Evolutionary conservation across 2,888 invertebrate genomes (phyloP), one percentile per base, ranked within the genome.

Genomic region (Mycalesis mineus): DNA sequence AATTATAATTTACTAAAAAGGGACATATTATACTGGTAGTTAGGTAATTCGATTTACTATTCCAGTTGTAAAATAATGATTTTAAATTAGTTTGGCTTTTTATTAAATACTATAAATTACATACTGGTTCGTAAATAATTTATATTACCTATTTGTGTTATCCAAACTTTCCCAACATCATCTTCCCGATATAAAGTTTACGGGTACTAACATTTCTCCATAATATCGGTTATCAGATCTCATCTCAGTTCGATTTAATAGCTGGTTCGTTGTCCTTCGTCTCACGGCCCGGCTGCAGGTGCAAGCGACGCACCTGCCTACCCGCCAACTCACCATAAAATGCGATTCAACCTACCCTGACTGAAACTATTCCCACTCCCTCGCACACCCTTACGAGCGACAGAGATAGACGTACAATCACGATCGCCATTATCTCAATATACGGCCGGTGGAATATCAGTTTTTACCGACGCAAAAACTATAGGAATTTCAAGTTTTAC

Each of bases 391-490:
- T 63, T 22, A 48, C 49, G 57, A 58, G 55, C 65, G 75, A 84
- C 69, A 73, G 75, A 73, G 84, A 85, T 67, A 68, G 70, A 66
- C 55, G 69, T 73, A 82, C 84, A 88, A 88, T 89, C 88, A 84
- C 88, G 82, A 80, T 85, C 80, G 78, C 80, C 84, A 87, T 88
- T 85, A 87, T 85, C 87, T 87, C 84, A 80, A 86, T 86, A 85
- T 84, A 86, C 82, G 74, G 80, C 73, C 84, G 81, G 83, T 79
- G 84, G 84, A 85, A 84, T 87, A 86, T 88, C 83, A 84, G 82
- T 86, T 88, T 88, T 88, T 88, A 85, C 80, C 69, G 80, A 69
- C 80, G 89, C 86, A 88, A 89, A 89, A 88, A 88, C 88, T 88
- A 84, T 88, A 68, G 87, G 88, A 83, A 88, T 89, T 84, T 77